Evolutionary conservation across 2,888 invertebrate genomes (phyloP).

Genomic region (Biston betularia): DNA sequence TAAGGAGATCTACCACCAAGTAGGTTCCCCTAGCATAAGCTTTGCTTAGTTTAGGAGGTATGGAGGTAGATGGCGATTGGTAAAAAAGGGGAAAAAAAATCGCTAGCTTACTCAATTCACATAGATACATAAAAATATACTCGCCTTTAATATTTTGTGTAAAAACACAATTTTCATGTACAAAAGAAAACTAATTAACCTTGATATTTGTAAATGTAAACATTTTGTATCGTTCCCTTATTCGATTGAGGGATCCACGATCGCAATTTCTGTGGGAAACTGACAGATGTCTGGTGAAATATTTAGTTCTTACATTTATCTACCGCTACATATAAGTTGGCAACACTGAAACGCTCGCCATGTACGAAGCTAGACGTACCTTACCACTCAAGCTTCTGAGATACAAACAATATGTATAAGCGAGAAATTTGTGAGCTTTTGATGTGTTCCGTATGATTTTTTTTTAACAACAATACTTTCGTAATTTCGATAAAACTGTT

Average conservation of each 20-base stretch:
- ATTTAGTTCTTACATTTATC: background rate
- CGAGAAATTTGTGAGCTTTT: background rate
- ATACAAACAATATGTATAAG: conserved; percentile 5
- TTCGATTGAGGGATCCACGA: background rate
- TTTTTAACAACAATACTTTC: background rate
- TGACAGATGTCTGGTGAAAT: background rate
- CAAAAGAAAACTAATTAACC: conserved; percentile 13
- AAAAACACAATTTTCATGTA: background rate
- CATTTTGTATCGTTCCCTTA: background rate
- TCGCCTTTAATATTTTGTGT: background rate
- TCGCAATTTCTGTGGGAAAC: background rate
- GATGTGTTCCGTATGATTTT: conserved; percentile 10
- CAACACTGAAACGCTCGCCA: conserved; percentile 5
- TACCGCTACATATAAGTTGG: background rate
- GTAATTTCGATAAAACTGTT: no score
- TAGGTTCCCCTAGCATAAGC: no score
- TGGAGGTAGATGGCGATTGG: no score
- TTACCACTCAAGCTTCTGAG: conserved; percentile 22
- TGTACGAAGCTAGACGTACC: conserved; percentile 13
- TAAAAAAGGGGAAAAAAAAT: no score
- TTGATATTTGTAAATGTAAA: conserved; percentile 4
- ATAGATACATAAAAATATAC: no score
- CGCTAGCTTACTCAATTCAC: no score
- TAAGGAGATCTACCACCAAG: no score
- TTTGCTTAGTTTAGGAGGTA: no score